A percentile compares a stretch with the other conserved stretches of the same genome.
Conservation (phyloP, 2,797 vertebrate species). For the Gastrophryne carolinensis region DNA sequence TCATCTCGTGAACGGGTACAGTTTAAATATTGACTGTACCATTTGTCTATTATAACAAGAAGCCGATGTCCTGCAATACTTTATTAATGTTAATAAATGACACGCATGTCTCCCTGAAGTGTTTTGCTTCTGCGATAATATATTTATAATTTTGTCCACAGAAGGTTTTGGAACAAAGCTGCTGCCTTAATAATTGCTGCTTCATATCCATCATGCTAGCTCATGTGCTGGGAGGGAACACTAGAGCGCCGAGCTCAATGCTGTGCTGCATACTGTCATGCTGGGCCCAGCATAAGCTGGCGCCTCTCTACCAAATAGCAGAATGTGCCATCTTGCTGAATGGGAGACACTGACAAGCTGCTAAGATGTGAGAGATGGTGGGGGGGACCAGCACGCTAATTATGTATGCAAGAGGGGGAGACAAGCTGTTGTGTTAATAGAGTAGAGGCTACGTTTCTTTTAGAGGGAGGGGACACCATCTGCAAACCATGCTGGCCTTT, state of each 20-base stretch:
- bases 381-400: neutral
- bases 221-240: neutral
- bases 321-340: conserved; percentile 10
- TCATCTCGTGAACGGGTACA: too few relatives aligned
- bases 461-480: neutral
- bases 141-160: too few relatives aligned
- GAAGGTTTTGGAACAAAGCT: too few relatives aligned
- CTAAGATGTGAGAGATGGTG: neutral
- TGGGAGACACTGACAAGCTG: conserved; percentile 4
- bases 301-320: neutral
- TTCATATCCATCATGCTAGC: too few relatives aligned
- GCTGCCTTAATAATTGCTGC: too few relatives aligned
- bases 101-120: too few relatives aligned
- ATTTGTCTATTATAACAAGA: too few relatives aligned
- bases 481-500: too few relatives aligned
- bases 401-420: neutral
- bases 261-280: conserved; percentile 2
- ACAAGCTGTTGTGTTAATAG: conserved; percentile 13
- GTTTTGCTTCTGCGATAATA: too few relatives aligned
- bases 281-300: neutral
- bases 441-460: neutral
- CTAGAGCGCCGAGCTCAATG: neutral
- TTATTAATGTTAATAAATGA: too few relatives aligned
- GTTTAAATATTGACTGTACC: too few relatives aligned
- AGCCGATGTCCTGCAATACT: too few relatives aligned